Evolutionary conservation across 1,140 invertebrate genomes (phyloP), one percentile per base, ranked within the genome.

Genomic region (Heliconius melpomene): DNA sequence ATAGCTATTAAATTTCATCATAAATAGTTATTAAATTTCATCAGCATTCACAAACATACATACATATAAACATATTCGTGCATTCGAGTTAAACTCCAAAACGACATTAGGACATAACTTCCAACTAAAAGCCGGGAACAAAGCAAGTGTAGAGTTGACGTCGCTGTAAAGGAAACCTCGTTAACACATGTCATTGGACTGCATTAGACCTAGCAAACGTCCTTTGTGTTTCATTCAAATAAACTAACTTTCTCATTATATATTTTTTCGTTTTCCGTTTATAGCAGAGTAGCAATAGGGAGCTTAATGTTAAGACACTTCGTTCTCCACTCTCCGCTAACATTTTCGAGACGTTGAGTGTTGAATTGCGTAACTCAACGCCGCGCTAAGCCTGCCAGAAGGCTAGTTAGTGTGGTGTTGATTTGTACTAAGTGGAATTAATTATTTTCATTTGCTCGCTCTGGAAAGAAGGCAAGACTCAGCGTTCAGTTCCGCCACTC

Each of bases 81-180:
- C 71, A 32, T 72, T 72, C 16, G 29, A 66, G 74, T 66, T 50
- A 76, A 76, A 70, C 60, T 76, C 46, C 66, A 20, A 71, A 77
- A 70, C 38, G 60, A 26, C 60, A 71, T 77, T 71, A 77, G 60
- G 38, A 75, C 52, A 18, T 66, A 66, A 36, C 18, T 40, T 70
- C 23, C 40, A 46, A 71, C 54, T 77, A 60, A 77, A 71, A 77
- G 60, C 75, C 16, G 29, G 36, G 36, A 23, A 77, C 32, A 77
- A 77, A 77, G 75, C 57, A 50, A 77, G 75, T 71, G 74, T 75
- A 40, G 57, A 57, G 54, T n/a, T 77, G 13, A 18, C 60, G 75
- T 46, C 54, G 36, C 29, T 77, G 18, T 18, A 60, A 77, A 71
- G 36, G 36, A 66, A 70, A 77, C 46, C 60, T 77, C 75, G 46